Percentiles rank a stretch among this genome's conserved stretches.
phyloP scores from a whole-genome alignment of 2,797 vertebrate genomes.

The Coluber constrictor region DNA sequence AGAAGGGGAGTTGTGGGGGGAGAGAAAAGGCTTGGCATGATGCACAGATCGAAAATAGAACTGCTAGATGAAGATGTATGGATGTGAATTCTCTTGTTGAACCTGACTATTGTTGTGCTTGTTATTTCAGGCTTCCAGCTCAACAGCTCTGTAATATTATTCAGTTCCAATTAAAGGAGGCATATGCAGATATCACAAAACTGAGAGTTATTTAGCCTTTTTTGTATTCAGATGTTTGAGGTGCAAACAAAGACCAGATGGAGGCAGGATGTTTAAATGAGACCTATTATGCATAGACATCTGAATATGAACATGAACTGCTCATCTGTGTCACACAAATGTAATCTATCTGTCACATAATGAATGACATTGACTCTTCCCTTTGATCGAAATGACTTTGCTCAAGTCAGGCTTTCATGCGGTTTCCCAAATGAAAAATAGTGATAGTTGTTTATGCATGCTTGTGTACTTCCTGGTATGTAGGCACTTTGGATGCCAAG shows the following conservation, averaged over 20 bases:
- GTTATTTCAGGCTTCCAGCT: conserved; percentile 16
- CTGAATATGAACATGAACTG: conserved; percentile 49
- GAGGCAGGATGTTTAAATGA: conserved; percentile 40
- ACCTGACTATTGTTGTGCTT: not conserved
- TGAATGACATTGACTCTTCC: conserved; percentile 24
- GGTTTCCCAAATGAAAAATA: conserved; percentile 7
- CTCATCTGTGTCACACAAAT: conserved; percentile 33
- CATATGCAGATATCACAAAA: conserved; percentile 1
- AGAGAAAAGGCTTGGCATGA: not conserved
- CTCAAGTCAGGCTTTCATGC: conserved; percentile 2
- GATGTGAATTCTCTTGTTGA: not conserved
- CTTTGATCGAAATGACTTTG: conserved; percentile 30
- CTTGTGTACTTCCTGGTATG: not conserved
- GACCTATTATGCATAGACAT: conserved; percentile 43
- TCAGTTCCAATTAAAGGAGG: conserved; percentile 8
- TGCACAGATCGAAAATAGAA: not conserved
- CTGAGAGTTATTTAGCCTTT: conserved; percentile 7
- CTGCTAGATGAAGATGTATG: not conserved
- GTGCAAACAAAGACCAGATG: conserved; percentile 29
- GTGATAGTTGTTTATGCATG: not conserved
- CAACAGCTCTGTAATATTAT: not conserved
- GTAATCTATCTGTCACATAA: conserved; percentile 24
- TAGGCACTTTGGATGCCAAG: not conserved
- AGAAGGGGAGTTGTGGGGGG: too few relatives aligned
- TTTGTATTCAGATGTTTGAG: conserved; percentile 28